Evolutionary conservation across 2,888 invertebrate species (phyloP), one percentile per base, ranked within the genome.

Genomic region (Zhuqinia jingwanae): DNA sequence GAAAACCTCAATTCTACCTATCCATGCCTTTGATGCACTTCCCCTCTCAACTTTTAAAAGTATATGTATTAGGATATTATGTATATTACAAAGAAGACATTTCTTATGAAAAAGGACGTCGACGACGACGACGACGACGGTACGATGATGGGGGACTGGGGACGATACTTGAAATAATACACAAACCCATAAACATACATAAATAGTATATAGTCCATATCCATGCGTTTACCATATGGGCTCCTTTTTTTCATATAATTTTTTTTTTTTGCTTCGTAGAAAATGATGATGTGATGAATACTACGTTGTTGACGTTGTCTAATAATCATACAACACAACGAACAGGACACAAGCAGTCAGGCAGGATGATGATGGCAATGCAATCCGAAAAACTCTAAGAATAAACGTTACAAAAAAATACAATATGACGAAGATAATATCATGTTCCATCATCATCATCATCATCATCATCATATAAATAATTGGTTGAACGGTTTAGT

Each of bases 401-500:
- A 70, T 70, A 70, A 70, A 70, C 22, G 75, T 17, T 75, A n/a
- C 30, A 27, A 75, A 75, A 53, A 75, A 58, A 42, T 15, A 20
- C 30, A 30, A 25, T 60, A 70, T 78, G 78, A 85, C 70, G 78
- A 85, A 78, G 83, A 60, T 45, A 8, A 68, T 84, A 63, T 42
- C 36, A 36, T 36, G 36, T 36, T 36, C 36, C 36, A 36, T 36
- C 36, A 36, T 36, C 36, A 36, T 36, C 36, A 36, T 6, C n/a
- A n/a, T n/a, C n/a, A n/a, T n/a, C n/a, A n/a, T n/a, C 68, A 77
- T 36, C 45, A 76, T 47, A n/a, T n/a, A n/a, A 76, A 63, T 81
- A 86, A 86, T 86, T 86, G 86, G 81, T 70, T 77, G 73, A 73
- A 70, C 77, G 63, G 77, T 83, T 82, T 73, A 79, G 78, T 47